Evolutionary conservation across 1,140 invertebrate species (phyloP).

Genomic region (Drosophila persimilis): DNA sequence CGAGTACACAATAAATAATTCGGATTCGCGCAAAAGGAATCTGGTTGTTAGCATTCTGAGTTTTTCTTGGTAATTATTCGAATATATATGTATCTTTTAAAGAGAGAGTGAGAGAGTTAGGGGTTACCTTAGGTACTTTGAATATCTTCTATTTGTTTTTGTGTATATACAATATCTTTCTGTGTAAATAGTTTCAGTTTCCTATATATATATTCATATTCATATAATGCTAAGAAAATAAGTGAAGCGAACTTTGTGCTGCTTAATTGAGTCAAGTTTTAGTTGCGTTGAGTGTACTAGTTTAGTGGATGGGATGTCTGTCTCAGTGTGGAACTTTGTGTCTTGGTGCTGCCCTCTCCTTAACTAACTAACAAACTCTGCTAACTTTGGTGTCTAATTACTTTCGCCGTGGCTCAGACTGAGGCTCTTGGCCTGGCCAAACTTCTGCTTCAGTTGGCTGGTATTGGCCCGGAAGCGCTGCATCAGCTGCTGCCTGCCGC

Average conservation of each 20-base stretch:
- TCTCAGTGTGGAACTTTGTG: slow-evolving; percentile 32
- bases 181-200: slow-evolving; percentile 66
- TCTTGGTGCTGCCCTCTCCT: slow-evolving; percentile 25
- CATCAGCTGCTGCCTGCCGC: slow-evolving; percentile 63
- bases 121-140: slow-evolving; percentile 67
- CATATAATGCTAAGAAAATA: slow-evolving; percentile 48
- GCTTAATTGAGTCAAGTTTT: slow-evolving; percentile 41
- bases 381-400: slow-evolving; percentile 52
- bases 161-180: slow-evolving; percentile 67
- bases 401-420: slow-evolving; percentile 70
- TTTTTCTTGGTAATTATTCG: slow-evolving; percentile 43
- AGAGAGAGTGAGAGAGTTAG: slow-evolving; percentile 18
- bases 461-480: slow-evolving; percentile 77
- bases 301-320: slow-evolving; percentile 52
- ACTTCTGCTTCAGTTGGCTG: slow-evolving; percentile 69
- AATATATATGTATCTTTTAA: slow-evolving; percentile 46
- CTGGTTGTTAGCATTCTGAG: slow-evolving; percentile 52
- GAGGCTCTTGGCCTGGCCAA: slow-evolving; percentile 71
- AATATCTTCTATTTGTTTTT: slow-evolving; percentile 36
- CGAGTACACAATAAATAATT: slow-evolving; percentile 68
- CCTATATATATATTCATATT: slow-evolving; percentile 3
- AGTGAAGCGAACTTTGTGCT: slow-evolving; percentile 57
- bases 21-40: slow-evolving; percentile 66
- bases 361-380: slow-evolving; percentile 16
- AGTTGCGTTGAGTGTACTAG: slow-evolving; percentile 8